phyloP scores from a whole-genome alignment of 2,797 vertebrate species.

The Sebastes jordani region DNA sequence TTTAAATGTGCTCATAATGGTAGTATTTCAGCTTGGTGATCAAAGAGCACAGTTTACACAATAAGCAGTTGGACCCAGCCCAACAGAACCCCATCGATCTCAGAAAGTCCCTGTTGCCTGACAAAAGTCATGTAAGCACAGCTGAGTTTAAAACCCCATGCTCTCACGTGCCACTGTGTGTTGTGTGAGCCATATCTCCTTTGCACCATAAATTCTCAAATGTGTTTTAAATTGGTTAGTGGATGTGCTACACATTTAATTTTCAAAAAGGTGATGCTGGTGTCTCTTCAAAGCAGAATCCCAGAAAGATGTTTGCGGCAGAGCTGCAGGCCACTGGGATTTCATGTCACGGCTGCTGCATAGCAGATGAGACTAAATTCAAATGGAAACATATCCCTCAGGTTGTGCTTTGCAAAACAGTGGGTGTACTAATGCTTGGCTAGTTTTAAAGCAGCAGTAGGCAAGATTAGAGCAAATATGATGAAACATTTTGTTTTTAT shows the following conservation, averaged over 20 bases:
- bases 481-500: too few relatives aligned
- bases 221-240: background rate
- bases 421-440: background rate
- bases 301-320: background rate
- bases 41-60: conserved; percentile 24
- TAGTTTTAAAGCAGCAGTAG: background rate
- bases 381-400: conserved; percentile 28
- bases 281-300: conserved; percentile 29
- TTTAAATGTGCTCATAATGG: background rate
- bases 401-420: conserved; percentile 29
- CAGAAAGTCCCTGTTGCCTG: background rate
- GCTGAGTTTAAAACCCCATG: background rate
- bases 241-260: background rate
- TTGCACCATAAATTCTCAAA: background rate
- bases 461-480: too few relatives aligned
- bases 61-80: background rate
- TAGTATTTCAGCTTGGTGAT: background rate
- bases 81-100: background rate
- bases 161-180: background rate
- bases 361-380: conserved; percentile 42
- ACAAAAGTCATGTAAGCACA: background rate
- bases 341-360: conserved; percentile 26
- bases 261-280: conserved; percentile 7
- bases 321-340: conserved; percentile 23
- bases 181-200: background rate